phyloP scores from a whole-genome alignment of 2,797 vertebrate genomes.

The Falco naumanni region DNA sequence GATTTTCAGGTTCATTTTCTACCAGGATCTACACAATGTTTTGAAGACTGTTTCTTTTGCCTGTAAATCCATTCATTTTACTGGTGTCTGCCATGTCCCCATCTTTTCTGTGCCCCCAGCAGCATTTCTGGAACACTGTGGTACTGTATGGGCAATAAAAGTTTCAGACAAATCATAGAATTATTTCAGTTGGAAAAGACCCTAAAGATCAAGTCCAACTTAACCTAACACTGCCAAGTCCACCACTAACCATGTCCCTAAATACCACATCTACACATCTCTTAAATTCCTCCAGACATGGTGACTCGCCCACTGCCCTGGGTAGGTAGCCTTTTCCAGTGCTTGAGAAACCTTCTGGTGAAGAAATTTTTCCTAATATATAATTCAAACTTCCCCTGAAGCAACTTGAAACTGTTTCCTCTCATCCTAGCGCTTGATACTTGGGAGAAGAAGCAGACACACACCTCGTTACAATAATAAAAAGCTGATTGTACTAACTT shows the following conservation, averaged over 20 bases:
- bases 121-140: not conserved
- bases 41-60: not conserved
- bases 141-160: not conserved
- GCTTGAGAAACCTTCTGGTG: no score
- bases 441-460: no score
- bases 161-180: not conserved
- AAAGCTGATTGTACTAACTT: not conserved
- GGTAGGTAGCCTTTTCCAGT: not conserved
- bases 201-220: not conserved
- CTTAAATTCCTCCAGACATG: not conserved
- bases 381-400: no score
- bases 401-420: no score
- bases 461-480: not conserved
- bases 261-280: rapidly evolving
- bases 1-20: not conserved
- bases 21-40: not conserved
- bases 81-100: not conserved
- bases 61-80: not conserved
- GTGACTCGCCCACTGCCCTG: not conserved
- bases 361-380: no score
- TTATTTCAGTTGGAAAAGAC: not conserved
- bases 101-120: not conserved
- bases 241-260: not conserved
- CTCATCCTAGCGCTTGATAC: no score
- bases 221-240: not conserved